phyloP scores from a whole-genome alignment of 2,888 invertebrate genomes.

The Agrochola litura region DNA sequence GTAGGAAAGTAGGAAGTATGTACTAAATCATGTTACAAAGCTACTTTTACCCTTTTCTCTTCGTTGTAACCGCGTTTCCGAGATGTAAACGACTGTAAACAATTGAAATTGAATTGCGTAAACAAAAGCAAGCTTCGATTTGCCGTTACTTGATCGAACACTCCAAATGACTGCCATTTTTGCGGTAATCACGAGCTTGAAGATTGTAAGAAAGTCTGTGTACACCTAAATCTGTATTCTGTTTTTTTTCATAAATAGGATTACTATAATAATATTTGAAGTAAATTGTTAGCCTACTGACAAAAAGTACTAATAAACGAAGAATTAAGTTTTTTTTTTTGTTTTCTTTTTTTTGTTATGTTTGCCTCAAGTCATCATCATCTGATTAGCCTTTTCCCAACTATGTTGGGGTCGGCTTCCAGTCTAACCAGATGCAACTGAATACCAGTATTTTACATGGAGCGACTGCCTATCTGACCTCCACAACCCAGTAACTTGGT shows the following conservation, averaged over 20 bases:
- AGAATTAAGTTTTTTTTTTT: background rate
- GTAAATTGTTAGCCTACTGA: background rate
- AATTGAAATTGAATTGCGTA: background rate
- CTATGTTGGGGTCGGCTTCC: too few relatives aligned
- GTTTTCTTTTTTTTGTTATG: background rate
- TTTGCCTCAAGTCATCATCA: background rate
- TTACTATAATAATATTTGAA: background rate
- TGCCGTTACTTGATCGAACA: background rate
- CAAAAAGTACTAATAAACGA: background rate
- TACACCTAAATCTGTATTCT: background rate
- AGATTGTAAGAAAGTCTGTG: background rate
- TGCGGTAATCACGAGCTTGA: background rate
- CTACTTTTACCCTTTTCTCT: background rate
- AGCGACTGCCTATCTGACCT: too few relatives aligned
- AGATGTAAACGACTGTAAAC: background rate
- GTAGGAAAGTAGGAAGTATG: too few relatives aligned
- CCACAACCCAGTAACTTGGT: too few relatives aligned
- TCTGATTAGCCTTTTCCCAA: too few relatives aligned
- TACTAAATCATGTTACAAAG: background rate
- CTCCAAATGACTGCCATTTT: background rate
- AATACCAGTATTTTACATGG: too few relatives aligned
- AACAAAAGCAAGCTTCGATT: conserved; percentile 1
- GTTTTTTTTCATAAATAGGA: too few relatives aligned
- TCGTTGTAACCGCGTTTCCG: background rate
- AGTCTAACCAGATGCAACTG: too few relatives aligned